Evolutionary conservation across 2,797 vertebrate genomes (phyloP).

Genomic region (Sarcoramphus papa): DNA sequence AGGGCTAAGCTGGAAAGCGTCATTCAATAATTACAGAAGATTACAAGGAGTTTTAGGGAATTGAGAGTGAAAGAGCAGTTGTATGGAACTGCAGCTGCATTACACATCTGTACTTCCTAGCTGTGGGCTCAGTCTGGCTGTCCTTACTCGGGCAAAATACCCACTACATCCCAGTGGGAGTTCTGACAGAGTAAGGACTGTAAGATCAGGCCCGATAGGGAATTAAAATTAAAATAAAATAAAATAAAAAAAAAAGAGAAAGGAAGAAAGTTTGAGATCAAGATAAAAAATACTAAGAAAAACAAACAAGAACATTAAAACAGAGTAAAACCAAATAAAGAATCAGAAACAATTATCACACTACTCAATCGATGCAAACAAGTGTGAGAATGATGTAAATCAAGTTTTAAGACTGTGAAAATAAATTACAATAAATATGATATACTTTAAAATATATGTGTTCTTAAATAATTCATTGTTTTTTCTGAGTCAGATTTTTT

Average conservation of each 20-base stretch:
- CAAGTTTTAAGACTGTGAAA: constrained; percentile 76
- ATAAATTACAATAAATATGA: constrained; percentile 91
- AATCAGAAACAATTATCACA: constrained; percentile 43
- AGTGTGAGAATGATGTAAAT: constrained; percentile 62
- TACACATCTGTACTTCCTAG: constrained; percentile 77
- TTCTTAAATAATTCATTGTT: constrained; percentile 88
- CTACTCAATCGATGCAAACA: constrained; percentile 53
- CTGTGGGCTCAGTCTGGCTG: constrained; percentile 48
- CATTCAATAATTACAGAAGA: constrained; percentile 99
- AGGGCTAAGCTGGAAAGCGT: constrained; percentile 99
- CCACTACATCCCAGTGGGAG: constrained; percentile 14
- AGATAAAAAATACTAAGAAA: constrained; percentile 44
- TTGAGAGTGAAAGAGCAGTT: constrained; percentile 91
- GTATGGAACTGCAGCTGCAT: constrained; percentile 79
- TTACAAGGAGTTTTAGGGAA: constrained; percentile 97
- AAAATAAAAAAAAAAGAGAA: neutral
- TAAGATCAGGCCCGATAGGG: constrained; percentile 32
- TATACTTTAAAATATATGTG: constrained; percentile 91
- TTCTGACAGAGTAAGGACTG: constrained; percentile 50
- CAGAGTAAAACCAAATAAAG: constrained; percentile 18
- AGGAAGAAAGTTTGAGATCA: constrained; percentile 29
- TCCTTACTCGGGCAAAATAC: constrained; percentile 50
- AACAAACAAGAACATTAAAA: neutral
- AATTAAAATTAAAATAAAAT: neutral
- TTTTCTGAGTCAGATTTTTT: constrained; percentile 87